phyloP scores from a whole-genome alignment of 1,140 invertebrate genomes.

The Phthorimaea operculella region DNA sequence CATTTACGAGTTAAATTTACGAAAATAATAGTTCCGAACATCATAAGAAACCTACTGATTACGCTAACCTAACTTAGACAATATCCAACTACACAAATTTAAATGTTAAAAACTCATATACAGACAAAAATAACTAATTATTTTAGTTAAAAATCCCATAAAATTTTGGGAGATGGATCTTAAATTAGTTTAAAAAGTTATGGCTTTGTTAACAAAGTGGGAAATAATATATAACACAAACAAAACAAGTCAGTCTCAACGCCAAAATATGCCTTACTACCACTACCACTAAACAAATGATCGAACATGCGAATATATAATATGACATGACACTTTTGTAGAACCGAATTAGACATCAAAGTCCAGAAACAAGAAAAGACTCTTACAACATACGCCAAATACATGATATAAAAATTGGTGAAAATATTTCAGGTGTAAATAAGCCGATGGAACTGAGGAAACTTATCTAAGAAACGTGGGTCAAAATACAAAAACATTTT shows the following conservation, averaged over 20 bases:
- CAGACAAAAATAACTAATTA: constrained; percentile 55
- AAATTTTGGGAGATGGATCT: constrained; percentile 4
- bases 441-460: too few relatives aligned
- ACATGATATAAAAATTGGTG: too few relatives aligned
- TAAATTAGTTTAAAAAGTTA: constrained; percentile 27
- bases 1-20: constrained; percentile 58
- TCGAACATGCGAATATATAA: not conserved
- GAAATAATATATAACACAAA: constrained; percentile 65
- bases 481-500: too few relatives aligned
- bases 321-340: not conserved
- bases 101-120: constrained; percentile 58
- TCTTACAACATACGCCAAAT: too few relatives aligned
- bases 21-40: constrained; percentile 44
- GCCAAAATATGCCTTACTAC: constrained; percentile 55
- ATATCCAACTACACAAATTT: constrained; percentile 45
- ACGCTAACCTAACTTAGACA: constrained; percentile 54
- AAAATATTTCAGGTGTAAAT: too few relatives aligned
- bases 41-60: constrained; percentile 43
- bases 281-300: constrained; percentile 36
- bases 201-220: constrained; percentile 55
- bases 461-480: too few relatives aligned
- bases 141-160: not conserved
- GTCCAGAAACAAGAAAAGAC: too few relatives aligned
- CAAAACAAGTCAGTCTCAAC: constrained; percentile 67
- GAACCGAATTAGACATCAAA: too few relatives aligned